Percentiles rank a stretch among this genome's conserved stretches.
phyloP scores from a whole-genome alignment of 1,140 invertebrate genomes.

The Zaprionus davidi region DNA sequence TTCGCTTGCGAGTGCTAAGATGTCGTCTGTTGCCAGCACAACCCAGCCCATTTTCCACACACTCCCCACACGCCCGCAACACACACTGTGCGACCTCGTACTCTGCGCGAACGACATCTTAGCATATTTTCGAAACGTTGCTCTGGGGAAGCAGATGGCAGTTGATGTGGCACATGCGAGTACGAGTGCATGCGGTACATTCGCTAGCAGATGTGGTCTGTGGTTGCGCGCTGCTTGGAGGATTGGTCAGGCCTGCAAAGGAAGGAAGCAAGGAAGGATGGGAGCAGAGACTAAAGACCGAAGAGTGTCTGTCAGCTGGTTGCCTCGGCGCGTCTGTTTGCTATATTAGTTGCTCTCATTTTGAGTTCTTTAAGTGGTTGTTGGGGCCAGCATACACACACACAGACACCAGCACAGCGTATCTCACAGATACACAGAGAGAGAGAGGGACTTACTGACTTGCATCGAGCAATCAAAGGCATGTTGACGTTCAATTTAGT shows the following conservation, averaged over 20 bases:
- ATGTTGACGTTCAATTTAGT: slow-evolving; percentile 79
- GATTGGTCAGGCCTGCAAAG: not conserved
- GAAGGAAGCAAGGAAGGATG: not conserved
- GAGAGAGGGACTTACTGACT: slow-evolving; percentile 31
- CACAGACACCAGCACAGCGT: slow-evolving; percentile 2
- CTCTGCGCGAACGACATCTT: slow-evolving; percentile 55
- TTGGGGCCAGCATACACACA: slow-evolving; percentile 13
- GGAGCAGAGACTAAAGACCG: not conserved
- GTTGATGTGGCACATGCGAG: slow-evolving; percentile 15
- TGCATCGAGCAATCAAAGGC: slow-evolving; percentile 68
- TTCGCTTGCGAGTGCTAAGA: slow-evolving; percentile 28
- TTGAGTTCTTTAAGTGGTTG: slow-evolving; percentile 32
- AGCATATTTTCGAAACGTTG: slow-evolving; percentile 63
- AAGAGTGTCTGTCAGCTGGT: slow-evolving; percentile 7
- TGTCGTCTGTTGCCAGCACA: slow-evolving; percentile 18
- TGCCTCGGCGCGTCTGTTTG: slow-evolving; percentile 32
- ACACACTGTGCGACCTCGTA: not conserved
- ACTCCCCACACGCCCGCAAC: not conserved
- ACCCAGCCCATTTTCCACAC: not conserved
- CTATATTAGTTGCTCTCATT: slow-evolving; percentile 35
- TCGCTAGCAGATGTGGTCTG: slow-evolving; percentile 22
- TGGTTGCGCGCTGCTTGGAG: slow-evolving; percentile 25
- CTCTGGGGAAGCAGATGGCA: slow-evolving; percentile 59
- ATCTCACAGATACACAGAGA: slow-evolving; percentile 10
- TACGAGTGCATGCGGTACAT: not conserved